Percentiles rank a stretch among this genome's conserved stretches.
Conservation (phyloP, 2,113 vertebrate species). For the Ciconia maguari region DNA sequence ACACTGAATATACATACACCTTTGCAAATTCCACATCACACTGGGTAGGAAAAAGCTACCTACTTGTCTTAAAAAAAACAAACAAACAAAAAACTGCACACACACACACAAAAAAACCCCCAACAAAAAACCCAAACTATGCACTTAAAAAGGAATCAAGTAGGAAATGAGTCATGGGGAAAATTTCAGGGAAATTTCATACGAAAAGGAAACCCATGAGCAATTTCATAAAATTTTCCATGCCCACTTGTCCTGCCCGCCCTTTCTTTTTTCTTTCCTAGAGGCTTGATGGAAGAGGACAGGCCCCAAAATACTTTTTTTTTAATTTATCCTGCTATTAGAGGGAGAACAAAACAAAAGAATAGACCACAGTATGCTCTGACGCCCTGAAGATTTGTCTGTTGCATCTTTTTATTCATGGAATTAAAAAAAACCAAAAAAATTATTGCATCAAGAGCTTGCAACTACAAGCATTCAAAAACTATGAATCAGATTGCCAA, state of each 20-base stretch:
- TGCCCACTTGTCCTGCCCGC: rapidly evolving
- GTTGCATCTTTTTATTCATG: not conserved
- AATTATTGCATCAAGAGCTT: not conserved
- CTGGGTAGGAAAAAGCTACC: not conserved
- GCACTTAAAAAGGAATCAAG: not conserved
- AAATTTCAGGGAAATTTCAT: slow-evolving; percentile 49
- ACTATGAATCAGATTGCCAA: slow-evolving; percentile 18
- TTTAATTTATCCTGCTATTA: not conserved
- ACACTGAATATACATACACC: not conserved
- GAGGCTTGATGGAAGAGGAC: not conserved
- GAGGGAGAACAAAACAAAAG: not conserved
- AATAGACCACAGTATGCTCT: not conserved
- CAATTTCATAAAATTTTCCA: slow-evolving; percentile 53
- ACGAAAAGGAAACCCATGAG: slow-evolving; percentile 47
- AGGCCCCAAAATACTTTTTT: not conserved
- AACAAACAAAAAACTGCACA: not conserved
- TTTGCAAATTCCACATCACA: not conserved
- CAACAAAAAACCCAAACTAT: not conserved
- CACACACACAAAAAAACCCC: no score
- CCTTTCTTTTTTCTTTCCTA: not conserved
- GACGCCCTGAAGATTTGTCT: not conserved
- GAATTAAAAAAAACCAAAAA: not conserved
- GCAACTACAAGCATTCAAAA: slow-evolving; percentile 18
- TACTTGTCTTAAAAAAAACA: not conserved
- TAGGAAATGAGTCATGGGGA: slow-evolving; percentile 45